phyloP scores from a whole-genome alignment of 1,140 invertebrate genomes.

The Solen grandis region DNA sequence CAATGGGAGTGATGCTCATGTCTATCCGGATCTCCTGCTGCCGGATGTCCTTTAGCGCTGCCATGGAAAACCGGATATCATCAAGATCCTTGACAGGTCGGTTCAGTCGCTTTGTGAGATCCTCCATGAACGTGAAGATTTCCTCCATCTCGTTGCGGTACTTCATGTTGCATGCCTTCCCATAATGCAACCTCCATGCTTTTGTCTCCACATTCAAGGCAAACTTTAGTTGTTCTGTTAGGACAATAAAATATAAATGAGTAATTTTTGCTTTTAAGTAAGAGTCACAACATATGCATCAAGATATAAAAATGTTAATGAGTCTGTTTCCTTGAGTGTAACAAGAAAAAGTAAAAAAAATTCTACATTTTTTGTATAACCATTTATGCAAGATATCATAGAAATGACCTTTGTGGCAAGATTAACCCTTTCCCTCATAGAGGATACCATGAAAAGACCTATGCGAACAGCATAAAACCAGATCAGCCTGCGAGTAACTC shows the following conservation, averaged over 20 bases:
- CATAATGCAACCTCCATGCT: slow-evolving; percentile 91
- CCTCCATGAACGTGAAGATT: slow-evolving; percentile 94
- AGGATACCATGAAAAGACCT: too few species aligned
- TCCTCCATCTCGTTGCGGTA: slow-evolving; percentile 97
- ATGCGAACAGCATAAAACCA: too few species aligned
- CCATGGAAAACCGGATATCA: slow-evolving; percentile 96
- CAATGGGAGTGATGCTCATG: slow-evolving; percentile 94
- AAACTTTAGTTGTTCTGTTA: slow-evolving; percentile 91
- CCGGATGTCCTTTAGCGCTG: slow-evolving; percentile 94
- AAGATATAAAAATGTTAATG: too few species aligned
- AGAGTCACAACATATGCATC: too few species aligned
- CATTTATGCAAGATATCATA: too few species aligned
- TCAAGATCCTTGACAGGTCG: slow-evolving; percentile 94
- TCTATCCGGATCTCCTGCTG: slow-evolving; percentile 98
- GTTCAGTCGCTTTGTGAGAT: slow-evolving; percentile 92
- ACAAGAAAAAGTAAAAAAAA: too few species aligned
- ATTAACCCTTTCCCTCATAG: too few species aligned
- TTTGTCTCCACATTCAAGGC: slow-evolving; percentile 92
- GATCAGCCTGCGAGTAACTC: too few species aligned
- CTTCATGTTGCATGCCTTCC: slow-evolving; percentile 94
- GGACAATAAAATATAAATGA: not conserved
- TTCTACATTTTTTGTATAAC: too few species aligned
- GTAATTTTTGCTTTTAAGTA: too few species aligned
- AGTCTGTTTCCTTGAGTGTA: too few species aligned
- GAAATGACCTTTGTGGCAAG: too few species aligned